Evolutionary conservation across 2,797 vertebrate species (phyloP), one percentile per base, ranked within the genome.

Genomic region (Scomberomorus guttatus): DNA sequence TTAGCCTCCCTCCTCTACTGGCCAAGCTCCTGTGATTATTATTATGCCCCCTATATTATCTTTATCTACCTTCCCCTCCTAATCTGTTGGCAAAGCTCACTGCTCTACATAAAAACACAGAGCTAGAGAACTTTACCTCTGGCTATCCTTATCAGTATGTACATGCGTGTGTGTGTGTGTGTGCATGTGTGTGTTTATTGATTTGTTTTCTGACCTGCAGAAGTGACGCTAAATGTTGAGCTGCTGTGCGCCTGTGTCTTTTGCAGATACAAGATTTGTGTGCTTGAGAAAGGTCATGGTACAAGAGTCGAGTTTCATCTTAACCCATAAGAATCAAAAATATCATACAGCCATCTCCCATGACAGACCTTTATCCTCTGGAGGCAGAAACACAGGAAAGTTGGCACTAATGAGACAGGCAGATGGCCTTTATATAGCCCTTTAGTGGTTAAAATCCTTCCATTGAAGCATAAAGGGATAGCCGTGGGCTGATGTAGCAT

Each of bases 341-440:
- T 74, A 65, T 70, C 6, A 12, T 34, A 34, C 55, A 50, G 48
- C 39, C 59, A 76, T 87, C 66, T 86, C 59, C 75, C 29, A 57
- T 34, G 72, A 56, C 27, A 80, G 76, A 86, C 68, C 80, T 86
- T 89, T 62, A 86, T 86, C 70, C 84, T 87, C 84, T 58, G n/a
- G 72, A 69, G 83, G 63, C 58, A 60, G 57, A 88, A 83, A 77
- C 72, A 72, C 50, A 48, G 74, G 46, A 55, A 77, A 81, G 72
- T 77, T 60, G 77, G 76, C 71, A 69, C 77, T 88, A 90, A 89
- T 85, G 78, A 88, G 90, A 84, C 56, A 72, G 70, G 82, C 93
- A 92, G 92, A 88, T 93, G 91, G 89, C 83, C 89, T 89, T 91
- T 89, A 78, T 83, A 75, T 69, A 72, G 86, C 79, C 82, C 85